Conservation (phyloP, 2,113 vertebrate species). For the Enhydra lutris region DNA sequence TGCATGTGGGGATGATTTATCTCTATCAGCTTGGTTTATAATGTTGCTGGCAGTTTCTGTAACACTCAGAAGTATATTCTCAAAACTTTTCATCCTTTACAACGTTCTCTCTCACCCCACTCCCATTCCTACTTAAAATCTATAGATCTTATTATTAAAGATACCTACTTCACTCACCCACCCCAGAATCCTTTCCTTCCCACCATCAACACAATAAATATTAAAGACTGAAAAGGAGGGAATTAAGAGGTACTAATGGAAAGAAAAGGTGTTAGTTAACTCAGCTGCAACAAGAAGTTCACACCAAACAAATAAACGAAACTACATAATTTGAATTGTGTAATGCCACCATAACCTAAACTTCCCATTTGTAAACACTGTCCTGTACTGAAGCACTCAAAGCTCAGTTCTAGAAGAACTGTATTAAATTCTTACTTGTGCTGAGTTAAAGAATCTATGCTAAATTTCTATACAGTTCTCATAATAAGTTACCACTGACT, state of each 20-base stretch:
- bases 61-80: neutral
- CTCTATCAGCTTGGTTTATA: neutral
- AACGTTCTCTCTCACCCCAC: neutral
- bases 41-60: neutral
- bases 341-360: neutral
- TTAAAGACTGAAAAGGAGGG: slow-evolving; percentile 21
- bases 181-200: neutral
- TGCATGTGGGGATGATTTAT: neutral
- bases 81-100: neutral
- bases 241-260: neutral
- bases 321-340: neutral
- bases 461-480: slow-evolving; percentile 4
- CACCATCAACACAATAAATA: slow-evolving; percentile 9
- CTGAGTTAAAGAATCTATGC: slow-evolving; percentile 12
- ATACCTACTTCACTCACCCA: neutral
- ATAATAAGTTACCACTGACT: slow-evolving; percentile 32
- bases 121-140: neutral
- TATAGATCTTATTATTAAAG: neutral
- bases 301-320: neutral
- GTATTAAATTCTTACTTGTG: neutral
- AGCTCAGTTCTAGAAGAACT: slow-evolving; percentile 9
- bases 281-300: neutral
- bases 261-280: neutral
- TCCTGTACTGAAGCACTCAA: neutral
- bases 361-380: neutral